phyloP scores from a whole-genome alignment of 2,113 vertebrate species.

The Chloroceryle aenea region DNA sequence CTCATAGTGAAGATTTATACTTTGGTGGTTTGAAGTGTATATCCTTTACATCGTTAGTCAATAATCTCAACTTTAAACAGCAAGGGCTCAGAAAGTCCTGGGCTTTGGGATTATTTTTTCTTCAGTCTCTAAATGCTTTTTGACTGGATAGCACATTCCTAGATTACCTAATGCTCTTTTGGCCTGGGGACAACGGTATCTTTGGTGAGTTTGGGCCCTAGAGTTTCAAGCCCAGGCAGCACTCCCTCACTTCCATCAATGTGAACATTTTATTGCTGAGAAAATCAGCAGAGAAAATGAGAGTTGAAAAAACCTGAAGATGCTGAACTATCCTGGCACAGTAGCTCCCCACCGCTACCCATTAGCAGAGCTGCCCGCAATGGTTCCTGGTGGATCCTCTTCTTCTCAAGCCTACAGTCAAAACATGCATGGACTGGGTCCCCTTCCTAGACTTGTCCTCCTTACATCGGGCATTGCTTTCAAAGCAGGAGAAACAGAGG shows the following conservation, averaged over 20 bases:
- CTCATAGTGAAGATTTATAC: slow-evolving; percentile 54
- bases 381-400: background rate
- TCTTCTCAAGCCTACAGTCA: background rate
- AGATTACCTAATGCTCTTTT: background rate
- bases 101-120: background rate
- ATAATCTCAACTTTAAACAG: slow-evolving; percentile 28
- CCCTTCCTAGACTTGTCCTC: background rate
- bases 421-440: background rate
- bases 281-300: background rate
- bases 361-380: background rate
- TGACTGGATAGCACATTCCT: background rate
- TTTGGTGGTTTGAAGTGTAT: slow-evolving; percentile 30
- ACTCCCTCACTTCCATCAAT: background rate
- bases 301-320: background rate
- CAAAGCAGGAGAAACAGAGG: background rate
- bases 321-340: background rate
- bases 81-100: background rate
- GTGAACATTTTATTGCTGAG: background rate
- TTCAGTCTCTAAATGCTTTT: background rate
- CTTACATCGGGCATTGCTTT: background rate
- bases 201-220: background rate
- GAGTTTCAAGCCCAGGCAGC: background rate
- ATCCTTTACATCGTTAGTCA: background rate
- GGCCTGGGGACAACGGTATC: background rate
- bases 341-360: background rate